These are phyloP conservation scores for Myotis myotis DNA, from an alignment of 2,797 vertebrate genomes.

Conservation along the genomic window DNA sequence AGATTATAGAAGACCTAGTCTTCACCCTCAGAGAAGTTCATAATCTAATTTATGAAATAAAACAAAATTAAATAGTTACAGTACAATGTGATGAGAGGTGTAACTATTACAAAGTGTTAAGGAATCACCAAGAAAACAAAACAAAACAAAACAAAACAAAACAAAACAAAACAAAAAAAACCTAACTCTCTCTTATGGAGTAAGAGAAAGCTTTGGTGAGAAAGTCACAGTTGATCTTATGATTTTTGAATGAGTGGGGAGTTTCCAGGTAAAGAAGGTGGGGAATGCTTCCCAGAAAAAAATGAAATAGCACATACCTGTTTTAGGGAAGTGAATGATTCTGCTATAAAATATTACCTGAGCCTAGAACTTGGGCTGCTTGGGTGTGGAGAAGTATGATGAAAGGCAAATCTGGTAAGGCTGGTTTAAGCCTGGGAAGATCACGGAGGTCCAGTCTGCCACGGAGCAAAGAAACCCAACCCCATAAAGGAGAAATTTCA, in stretches of 20 bases:
- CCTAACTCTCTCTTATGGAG: neutral
- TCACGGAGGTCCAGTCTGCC: neutral
- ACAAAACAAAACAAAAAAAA: too few species aligned
- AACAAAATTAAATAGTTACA: neutral
- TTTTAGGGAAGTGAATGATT: slow-evolving; percentile 31
- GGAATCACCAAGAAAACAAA: neutral
- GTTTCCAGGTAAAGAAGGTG: neutral
- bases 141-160: too few species aligned
- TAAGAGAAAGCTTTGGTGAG: neutral
- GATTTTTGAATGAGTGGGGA: neutral
- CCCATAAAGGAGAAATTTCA: neutral
- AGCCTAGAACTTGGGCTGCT: neutral
- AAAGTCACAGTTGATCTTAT: neutral
- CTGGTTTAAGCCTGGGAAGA: neutral
- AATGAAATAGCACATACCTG: neutral
- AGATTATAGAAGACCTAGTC: neutral
- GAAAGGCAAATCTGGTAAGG: neutral
- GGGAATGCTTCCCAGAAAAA: slow-evolving; percentile 24
- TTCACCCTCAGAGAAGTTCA: neutral
- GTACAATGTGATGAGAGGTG: neutral
- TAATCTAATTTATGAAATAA: neutral
- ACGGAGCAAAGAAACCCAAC: neutral
- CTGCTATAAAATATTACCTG: neutral
- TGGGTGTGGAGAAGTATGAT: neutral
- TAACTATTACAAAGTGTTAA: neutral